A percentile compares a stretch with the other conserved stretches of the same genome.
Conservation (phyloP, 2,113 vertebrate genomes). For the Nibea coibor region DNA sequence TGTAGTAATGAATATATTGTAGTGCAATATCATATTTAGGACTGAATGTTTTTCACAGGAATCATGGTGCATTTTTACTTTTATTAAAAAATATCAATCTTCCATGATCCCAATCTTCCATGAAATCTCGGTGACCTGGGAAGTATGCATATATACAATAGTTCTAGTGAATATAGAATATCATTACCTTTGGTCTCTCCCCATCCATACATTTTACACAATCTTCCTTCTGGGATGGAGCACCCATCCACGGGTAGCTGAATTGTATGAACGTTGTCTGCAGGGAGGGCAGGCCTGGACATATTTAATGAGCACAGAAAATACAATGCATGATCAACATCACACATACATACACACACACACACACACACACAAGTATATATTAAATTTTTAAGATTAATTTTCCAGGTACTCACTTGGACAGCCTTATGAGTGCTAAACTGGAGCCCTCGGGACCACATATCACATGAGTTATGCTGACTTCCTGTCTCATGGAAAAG, state of each 20-base stretch:
- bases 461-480: conserved; percentile 91
- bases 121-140: conserved; percentile 5
- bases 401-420: conserved; percentile 84
- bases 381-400: conserved; percentile 6
- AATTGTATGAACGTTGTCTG: conserved; percentile 90
- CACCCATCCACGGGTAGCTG: conserved; percentile 93
- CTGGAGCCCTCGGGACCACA: conserved; percentile 94
- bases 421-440: conserved; percentile 91
- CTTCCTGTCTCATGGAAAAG: conserved; percentile 87
- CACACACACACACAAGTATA: not conserved
- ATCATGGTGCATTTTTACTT: not conserved
- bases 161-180: conserved; percentile 12
- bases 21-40: not conserved
- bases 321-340: conserved; percentile 20
- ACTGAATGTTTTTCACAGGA: conserved; percentile 3
- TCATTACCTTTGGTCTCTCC: conserved; percentile 95
- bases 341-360: not conserved
- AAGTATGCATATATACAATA: not conserved
- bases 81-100: conserved; percentile 23
- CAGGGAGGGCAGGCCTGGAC: conserved; percentile 88
- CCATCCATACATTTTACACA: conserved; percentile 96
- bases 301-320: conserved; percentile 45
- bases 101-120: not conserved
- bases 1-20: not conserved
- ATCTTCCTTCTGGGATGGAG: conserved; percentile 90